Conservation (phyloP, 2,113 vertebrate genomes). For the Talpa occidentalis region DNA sequence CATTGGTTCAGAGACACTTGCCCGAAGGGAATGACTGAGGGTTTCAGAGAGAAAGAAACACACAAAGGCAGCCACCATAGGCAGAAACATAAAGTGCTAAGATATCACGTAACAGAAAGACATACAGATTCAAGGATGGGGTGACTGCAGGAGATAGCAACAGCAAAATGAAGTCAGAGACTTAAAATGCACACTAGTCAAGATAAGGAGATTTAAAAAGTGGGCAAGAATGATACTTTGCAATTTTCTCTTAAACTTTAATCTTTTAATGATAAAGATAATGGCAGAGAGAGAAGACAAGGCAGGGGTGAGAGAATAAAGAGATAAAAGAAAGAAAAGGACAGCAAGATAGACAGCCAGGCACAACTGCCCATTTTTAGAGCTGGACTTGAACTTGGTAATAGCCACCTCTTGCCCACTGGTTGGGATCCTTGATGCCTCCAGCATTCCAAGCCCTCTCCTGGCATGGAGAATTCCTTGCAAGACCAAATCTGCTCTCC, state of each 20-base stretch:
- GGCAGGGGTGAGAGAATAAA: background rate
- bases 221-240: background rate
- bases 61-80: background rate
- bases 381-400: background rate
- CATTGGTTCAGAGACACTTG: background rate
- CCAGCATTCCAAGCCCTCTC: background rate
- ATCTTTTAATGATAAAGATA: background rate
- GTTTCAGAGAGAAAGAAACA: constrained; percentile 39
- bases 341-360: background rate
- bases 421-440: no score
- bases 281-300: background rate
- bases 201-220: background rate
- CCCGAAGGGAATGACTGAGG: background rate
- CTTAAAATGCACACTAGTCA: background rate
- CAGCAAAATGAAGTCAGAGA: background rate
- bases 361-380: background rate
- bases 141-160: background rate
- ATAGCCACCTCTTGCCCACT: background rate
- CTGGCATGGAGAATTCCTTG: background rate
- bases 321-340: background rate
- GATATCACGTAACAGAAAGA: background rate
- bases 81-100: background rate
- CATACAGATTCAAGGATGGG: background rate
- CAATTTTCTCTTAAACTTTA: background rate
- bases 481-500: background rate